A percentile compares a stretch with the other conserved stretches of the same genome.
Conservation (phyloP, 2,113 vertebrate genomes). For the Gnathochromis pfefferi region DNA sequence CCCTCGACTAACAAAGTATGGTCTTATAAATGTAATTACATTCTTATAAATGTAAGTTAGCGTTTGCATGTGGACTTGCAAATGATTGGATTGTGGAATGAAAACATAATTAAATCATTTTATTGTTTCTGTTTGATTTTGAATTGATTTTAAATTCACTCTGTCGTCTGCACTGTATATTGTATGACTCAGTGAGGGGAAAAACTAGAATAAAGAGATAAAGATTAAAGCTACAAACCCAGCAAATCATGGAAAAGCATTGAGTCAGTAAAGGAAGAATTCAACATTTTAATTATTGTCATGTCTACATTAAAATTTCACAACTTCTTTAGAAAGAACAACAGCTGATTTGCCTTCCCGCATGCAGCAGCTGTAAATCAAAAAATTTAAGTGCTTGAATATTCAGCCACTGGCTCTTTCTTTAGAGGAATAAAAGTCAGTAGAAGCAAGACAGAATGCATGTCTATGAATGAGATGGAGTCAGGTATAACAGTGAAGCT, state of each 20-base stretch:
- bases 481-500: not conserved
- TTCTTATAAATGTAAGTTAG: not conserved
- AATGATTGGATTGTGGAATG: not conserved
- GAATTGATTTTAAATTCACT: not conserved
- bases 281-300: not conserved
- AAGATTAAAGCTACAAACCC: not conserved
- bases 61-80: not conserved
- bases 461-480: not conserved
- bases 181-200: not conserved
- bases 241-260: not conserved
- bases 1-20: not conserved
- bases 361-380: not conserved
- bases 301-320: not conserved
- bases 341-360: not conserved
- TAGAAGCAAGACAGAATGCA: not conserved
- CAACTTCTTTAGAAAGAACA: not conserved
- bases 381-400: not conserved
- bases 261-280: not conserved
- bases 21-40: not conserved
- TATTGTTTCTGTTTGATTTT: not conserved
- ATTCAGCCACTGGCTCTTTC: not conserved
- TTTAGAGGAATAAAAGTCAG: not conserved
- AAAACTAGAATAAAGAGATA: not conserved
- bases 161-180: not conserved
- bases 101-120: not conserved